Evolutionary conservation across 2,888 invertebrate genomes (phyloP).

Genomic region (Eupsilia transversa): DNA sequence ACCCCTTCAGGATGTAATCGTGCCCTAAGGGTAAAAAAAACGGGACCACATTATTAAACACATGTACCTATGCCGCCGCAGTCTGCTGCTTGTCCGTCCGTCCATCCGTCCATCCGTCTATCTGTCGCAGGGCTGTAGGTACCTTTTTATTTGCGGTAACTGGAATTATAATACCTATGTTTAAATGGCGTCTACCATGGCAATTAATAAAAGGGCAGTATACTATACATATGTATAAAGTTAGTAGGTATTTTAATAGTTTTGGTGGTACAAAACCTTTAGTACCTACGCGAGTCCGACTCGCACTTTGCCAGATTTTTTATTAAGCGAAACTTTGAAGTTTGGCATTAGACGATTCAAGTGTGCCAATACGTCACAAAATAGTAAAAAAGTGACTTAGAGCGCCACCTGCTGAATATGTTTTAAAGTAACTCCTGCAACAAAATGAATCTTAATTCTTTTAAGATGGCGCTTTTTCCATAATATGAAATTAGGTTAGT

Average conservation of each 20-base stretch:
- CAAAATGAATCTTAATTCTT: background rate
- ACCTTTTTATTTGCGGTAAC: background rate
- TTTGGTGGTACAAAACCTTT: background rate
- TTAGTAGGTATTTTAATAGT: too few species aligned
- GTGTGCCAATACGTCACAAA: background rate
- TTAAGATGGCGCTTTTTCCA: background rate
- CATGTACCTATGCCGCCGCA: background rate
- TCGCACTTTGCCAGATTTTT: background rate
- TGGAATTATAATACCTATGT: background rate
- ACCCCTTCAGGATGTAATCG: background rate
- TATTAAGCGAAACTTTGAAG: background rate
- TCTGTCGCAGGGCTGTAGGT: background rate
- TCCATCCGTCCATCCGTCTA: background rate
- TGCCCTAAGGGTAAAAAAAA: background rate
- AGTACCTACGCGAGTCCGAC: background rate
- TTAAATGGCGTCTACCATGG: background rate
- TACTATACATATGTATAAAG: too few species aligned
- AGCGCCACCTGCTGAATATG: slow-evolving; percentile 17
- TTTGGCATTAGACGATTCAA: background rate
- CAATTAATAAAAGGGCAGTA: background rate
- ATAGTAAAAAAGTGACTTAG: background rate
- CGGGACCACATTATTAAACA: background rate
- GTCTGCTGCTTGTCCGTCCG: background rate
- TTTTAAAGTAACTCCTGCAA: background rate
- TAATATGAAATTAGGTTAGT: background rate